Conservation (phyloP, 64 coral and sea anemone species). For the Montipora capricornis region DNA sequence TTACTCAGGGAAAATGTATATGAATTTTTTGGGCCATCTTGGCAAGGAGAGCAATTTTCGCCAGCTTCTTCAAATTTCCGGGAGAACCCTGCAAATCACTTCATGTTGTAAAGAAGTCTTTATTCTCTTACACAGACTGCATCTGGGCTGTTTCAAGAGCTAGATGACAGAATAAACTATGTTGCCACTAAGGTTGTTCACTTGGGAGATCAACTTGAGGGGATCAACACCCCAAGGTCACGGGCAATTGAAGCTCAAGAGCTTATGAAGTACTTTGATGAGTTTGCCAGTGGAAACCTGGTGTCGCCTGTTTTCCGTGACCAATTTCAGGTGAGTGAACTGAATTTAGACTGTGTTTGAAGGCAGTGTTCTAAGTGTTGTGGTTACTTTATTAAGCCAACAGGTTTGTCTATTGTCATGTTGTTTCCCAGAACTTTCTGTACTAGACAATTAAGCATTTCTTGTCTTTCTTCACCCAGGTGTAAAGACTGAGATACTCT, state of each 20-base stretch:
- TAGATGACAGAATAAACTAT: conserved; percentile 97
- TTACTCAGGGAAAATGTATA: too few relatives aligned
- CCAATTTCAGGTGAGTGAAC: conserved; percentile 61
- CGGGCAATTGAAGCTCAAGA: conserved; percentile 92
- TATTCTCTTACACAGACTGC: conserved; percentile 46
- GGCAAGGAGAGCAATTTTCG: too few relatives aligned
- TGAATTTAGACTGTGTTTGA: not conserved
- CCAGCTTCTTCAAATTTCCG: too few relatives aligned
- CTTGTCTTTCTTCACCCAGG: too few relatives aligned
- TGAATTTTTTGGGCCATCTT: too few relatives aligned
- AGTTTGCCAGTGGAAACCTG: conserved; percentile 79
- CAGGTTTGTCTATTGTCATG: too few relatives aligned
- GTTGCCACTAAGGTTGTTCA: conserved; percentile 99
- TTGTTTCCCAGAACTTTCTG: too few relatives aligned
- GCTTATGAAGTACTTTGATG: conserved; percentile 98
- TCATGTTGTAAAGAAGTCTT: not conserved
- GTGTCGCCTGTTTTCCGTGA: conserved; percentile 81
- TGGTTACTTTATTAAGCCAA: not conserved
- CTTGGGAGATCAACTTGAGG: conserved; percentile 98
- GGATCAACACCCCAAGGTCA: conserved; percentile 93
- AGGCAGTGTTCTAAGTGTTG: not conserved
- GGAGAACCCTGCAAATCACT: too few relatives aligned
- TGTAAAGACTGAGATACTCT: too few relatives aligned
- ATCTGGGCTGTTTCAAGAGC: conserved; percentile 89
- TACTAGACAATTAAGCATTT: too few relatives aligned